Evolutionary conservation across 2,888 invertebrate species (phyloP).

Genomic region (Tanytarsus gracilentus): DNA sequence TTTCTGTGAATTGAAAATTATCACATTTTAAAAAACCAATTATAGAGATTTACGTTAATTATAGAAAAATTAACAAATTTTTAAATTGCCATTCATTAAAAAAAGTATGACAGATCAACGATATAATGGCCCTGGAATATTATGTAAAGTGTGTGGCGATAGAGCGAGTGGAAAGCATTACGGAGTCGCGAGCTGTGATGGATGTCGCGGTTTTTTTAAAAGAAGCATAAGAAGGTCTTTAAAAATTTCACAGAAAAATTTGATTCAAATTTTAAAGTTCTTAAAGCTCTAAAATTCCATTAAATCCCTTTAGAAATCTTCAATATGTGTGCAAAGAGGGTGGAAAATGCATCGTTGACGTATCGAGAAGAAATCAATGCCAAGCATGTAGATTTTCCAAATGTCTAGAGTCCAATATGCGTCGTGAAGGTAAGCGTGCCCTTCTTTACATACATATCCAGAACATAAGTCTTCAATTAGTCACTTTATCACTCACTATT

Average conservation of each 20-base stretch:
- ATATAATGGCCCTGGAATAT: conserved; percentile 43
- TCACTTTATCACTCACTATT: conserved; percentile 4
- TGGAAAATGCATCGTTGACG: conserved; percentile 80
- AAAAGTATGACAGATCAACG: conserved; percentile 1
- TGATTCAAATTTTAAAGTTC: not conserved
- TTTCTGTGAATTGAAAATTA: not conserved
- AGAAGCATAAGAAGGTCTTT: conserved; percentile 73
- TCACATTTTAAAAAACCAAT: not conserved
- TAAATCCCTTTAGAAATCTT: conserved; percentile 56
- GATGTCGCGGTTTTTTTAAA: conserved; percentile 91
- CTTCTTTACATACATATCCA: not conserved
- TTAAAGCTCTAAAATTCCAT: not conserved
- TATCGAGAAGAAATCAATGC: conserved; percentile 86
- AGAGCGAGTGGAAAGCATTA: conserved; percentile 50
- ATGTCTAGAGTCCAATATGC: conserved; percentile 87
- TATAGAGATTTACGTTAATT: not conserved
- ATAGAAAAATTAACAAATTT: not conserved
- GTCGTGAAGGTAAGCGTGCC: conserved; percentile 71
- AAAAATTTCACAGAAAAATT: conserved; percentile 27
- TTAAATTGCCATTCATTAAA: not conserved
- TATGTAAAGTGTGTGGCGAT: conserved; percentile 84
- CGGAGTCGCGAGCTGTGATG: conserved; percentile 63
- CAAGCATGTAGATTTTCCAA: conserved; percentile 89
- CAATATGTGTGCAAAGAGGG: conserved; percentile 89
- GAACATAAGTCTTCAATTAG: conserved; percentile 25